Evolutionary conservation across 2,797 vertebrate species (phyloP), one percentile per base, ranked within the genome.

Genomic region (Ctenopoma kingsleyae): DNA sequence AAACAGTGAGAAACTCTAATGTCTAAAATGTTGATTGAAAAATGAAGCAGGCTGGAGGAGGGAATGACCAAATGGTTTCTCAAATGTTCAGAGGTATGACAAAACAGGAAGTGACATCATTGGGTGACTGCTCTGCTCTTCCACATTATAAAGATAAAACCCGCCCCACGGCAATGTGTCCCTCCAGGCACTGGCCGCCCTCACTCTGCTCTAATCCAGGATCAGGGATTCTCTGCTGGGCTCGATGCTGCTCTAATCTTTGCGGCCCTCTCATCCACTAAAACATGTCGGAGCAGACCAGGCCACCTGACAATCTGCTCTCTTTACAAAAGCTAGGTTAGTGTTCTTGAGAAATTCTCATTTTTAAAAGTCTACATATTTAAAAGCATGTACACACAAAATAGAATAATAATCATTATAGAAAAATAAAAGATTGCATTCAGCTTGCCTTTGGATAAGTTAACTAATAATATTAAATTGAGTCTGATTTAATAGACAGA

Each of bases 371-470:
- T 73, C 57, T 71, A 83, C 62, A 78, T 86, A 87, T 81, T 27
- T 82, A 83, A 80, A 90, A 87, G 78, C 83, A 80, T 88, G 80
- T 90, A 91, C 88, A 89, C 74, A 83, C 65, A 84, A 89, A 44
- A 44, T 44, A 44, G 43, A 19, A 44, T 19, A n/a, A 44, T 44
- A n/a, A 89, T 81, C 44, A 91, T 40, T 40, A 40, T 89, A 91
- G 72, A 93, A 91, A 89, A 92, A 91, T 87, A 90, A 91, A 86
- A 79, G 19, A 81, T 80, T 81, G 87, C 85, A 56, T 83, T 85
- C 60, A 59, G 77, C 77, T 83, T 1, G 51, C 64, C 74, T 83
- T 63, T 62, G 65, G 64, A 25, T 38, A 44, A 65, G 50, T 75
- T 68, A 73, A 83, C 64, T 44, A 85, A 70, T 69, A 30, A 54